Percentiles rank a stretch among this genome's conserved stretches.
Evolutionary conservation across 2,797 vertebrate species (phyloP).

Genomic region (Sternotherus odoratus): DNA sequence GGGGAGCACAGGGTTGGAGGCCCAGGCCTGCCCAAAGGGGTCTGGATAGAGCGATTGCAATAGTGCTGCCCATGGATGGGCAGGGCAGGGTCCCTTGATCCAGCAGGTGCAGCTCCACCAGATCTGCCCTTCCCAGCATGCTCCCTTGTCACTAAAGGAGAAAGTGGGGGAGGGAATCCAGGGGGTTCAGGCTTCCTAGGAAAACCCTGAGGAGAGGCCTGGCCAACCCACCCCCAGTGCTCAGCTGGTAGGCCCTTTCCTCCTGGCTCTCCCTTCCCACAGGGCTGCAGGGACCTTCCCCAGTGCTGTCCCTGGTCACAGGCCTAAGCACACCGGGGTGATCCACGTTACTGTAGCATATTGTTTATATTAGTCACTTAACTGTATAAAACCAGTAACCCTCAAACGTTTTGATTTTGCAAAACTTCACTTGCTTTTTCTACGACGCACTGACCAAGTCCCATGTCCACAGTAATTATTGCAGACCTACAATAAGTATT

Average conservation of each 20-base stretch:
- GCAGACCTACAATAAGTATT: constrained; percentile 2
- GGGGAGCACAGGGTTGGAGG: not conserved
- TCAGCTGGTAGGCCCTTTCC: not conserved
- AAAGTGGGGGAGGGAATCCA: not conserved
- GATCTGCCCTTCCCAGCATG: not conserved
- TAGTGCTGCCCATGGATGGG: not conserved
- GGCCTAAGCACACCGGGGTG: not conserved
- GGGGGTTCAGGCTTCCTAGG: too few relatives aligned
- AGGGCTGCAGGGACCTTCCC: not conserved
- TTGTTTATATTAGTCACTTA: not conserved
- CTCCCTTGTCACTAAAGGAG: not conserved
- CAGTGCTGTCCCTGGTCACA: not conserved
- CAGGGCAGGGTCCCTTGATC: too few relatives aligned
- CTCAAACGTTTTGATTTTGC: not conserved
- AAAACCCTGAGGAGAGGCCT: not conserved
- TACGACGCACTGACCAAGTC: not conserved
- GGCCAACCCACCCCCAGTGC: not conserved
- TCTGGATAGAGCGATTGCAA: not conserved
- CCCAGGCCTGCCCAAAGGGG: not conserved
- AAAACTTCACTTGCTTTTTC: constrained; percentile 34
- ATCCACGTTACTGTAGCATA: not conserved
- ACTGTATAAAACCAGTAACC: constrained; percentile 7
- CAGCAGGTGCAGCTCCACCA: not conserved
- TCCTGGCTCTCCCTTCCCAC: not conserved
- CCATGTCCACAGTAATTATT: not conserved